Conservation (phyloP, 2,113 vertebrate genomes). For the Panthera tigris region DNA sequence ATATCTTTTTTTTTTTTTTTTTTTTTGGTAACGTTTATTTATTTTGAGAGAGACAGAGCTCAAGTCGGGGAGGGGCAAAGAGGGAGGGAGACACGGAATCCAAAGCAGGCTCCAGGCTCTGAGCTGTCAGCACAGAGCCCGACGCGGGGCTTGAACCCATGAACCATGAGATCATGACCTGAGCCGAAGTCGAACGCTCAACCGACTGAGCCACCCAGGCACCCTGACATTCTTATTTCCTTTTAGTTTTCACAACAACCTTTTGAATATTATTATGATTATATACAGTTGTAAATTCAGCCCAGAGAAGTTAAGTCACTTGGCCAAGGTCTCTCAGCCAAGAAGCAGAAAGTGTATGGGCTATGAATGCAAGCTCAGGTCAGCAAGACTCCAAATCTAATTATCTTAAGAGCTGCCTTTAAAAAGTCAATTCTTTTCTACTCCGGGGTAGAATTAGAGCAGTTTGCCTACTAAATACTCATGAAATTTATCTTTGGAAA, state of each 20-base stretch:
- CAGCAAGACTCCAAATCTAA: background rate
- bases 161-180: no score
- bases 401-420: background rate
- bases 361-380: background rate
- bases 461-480: background rate
- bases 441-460: background rate
- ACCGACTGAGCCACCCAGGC: no score
- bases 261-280: constrained; percentile 5
- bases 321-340: background rate
- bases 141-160: no score
- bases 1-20: background rate
- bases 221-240: background rate
- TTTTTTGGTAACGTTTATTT: no score
- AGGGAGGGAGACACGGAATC: no score
- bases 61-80: no score
- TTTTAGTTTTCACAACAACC: constrained; percentile 17
- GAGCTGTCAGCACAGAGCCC: no score
- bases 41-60: no score
- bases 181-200: no score
- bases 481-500: background rate
- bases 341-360: background rate
- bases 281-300: background rate
- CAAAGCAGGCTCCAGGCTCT: no score
- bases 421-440: background rate
- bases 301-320: background rate